Percentiles rank a stretch among this genome's conserved stretches.
phyloP scores from a whole-genome alignment of 2,888 invertebrate genomes.

The Linnaemya vulpina region DNA sequence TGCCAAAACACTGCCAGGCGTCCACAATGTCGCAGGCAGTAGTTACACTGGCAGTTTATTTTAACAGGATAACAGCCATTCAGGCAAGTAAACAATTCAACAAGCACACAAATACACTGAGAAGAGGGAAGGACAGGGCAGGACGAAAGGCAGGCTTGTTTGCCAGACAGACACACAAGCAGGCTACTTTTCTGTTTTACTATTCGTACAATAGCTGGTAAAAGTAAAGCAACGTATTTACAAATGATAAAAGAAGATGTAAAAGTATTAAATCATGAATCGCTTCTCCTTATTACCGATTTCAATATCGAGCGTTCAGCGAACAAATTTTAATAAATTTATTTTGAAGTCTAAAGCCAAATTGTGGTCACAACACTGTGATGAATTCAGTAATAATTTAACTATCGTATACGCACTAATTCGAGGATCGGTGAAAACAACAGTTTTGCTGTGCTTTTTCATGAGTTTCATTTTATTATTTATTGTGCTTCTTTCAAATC shows the following conservation, averaged over 20 bases:
- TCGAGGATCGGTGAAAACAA: too few species aligned
- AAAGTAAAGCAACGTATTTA: conserved; percentile 13
- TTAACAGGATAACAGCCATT: conserved; percentile 71
- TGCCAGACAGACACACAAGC: conserved; percentile 46
- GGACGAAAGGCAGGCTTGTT: neutral
- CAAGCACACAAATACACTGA: conserved; percentile 17
- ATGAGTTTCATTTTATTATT: too few species aligned
- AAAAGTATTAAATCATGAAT: conserved; percentile 41
- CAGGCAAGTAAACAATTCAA: conserved; percentile 66
- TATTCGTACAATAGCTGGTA: conserved; percentile 23
- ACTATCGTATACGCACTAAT: too few species aligned
- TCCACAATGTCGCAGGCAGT: conserved; percentile 44
- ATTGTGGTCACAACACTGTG: too few species aligned
- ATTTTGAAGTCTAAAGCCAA: too few species aligned
- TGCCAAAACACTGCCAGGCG: conserved; percentile 33
- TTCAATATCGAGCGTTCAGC: neutral
- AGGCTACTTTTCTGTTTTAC: conserved; percentile 51
- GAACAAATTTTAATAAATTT: too few species aligned
- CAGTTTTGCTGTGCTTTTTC: too few species aligned
- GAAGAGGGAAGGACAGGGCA: conserved; percentile 15
- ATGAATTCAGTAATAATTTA: too few species aligned
- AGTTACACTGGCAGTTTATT: conserved; percentile 57
- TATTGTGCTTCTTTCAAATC: too few species aligned
- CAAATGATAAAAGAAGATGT: neutral
- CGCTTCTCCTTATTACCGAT: too few species aligned